A percentile compares a stretch with the other conserved stretches of the same genome.
Conservation (phyloP, 2,888 invertebrate species). For the Andrena flavipes region DNA sequence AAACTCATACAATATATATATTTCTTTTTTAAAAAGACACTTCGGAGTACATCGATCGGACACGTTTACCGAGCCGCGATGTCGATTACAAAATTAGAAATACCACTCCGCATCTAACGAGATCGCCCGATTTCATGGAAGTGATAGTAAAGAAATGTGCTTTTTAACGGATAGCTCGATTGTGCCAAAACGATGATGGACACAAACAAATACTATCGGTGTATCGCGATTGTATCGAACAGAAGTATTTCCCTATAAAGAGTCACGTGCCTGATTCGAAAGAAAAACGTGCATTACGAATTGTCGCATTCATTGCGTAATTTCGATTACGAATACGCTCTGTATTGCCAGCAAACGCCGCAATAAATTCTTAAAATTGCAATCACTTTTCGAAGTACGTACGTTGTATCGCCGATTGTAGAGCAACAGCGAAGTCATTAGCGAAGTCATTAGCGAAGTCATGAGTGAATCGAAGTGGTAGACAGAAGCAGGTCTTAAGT, state of each 20-base stretch:
- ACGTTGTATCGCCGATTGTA: neutral
- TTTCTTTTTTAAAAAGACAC: slow-evolving; percentile 5
- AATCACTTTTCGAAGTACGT: neutral
- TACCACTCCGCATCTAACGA: slow-evolving; percentile 44
- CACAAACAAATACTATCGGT: slow-evolving; percentile 23
- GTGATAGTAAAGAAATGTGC: slow-evolving; percentile 31
- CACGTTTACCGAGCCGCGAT: neutral
- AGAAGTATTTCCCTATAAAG: neutral
- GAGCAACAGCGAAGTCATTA: too few relatives aligned
- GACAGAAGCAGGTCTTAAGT: too few relatives aligned
- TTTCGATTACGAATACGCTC: slow-evolving; percentile 37
- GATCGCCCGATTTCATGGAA: slow-evolving; percentile 36
- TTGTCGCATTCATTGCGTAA: slow-evolving; percentile 4
- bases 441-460: too few relatives aligned
- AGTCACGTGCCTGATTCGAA: too few relatives aligned
- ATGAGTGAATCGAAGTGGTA: too few relatives aligned
- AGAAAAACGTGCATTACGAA: neutral
- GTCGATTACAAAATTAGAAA: slow-evolving; percentile 33
- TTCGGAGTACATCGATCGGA: neutral
- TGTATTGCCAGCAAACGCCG: slow-evolving; percentile 29
- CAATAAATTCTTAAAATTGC: slow-evolving; percentile 20
- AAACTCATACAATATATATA: slow-evolving; percentile 8
- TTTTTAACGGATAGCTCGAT: slow-evolving; percentile 26
- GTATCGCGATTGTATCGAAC: neutral
- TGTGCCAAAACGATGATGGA: slow-evolving; percentile 8